A percentile compares a stretch with the other conserved stretches of the same genome.
phyloP scores from a whole-genome alignment of 2,113 vertebrate species.

The Leuciscus idus region DNA sequence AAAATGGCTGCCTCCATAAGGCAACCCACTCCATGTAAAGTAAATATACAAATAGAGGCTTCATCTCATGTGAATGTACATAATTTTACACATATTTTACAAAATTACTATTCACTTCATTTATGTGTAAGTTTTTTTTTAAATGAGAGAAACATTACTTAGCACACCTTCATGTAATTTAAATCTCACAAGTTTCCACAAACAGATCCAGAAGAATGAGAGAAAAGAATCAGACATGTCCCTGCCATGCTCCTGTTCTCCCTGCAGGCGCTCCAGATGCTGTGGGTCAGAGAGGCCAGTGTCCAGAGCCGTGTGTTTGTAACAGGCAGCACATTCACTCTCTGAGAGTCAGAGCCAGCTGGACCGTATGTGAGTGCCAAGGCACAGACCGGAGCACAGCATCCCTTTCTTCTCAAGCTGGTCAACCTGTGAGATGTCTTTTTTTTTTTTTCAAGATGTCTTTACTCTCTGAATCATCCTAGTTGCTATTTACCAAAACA shows the following conservation, averaged over 20 bases:
- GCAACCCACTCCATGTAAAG: not conserved
- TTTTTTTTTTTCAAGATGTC: not conserved
- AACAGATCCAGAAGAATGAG: not conserved
- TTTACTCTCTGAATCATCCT: constrained; percentile 28
- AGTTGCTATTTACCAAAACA: constrained; percentile 57
- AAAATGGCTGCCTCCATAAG: not conserved
- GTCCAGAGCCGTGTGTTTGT: constrained; percentile 82
- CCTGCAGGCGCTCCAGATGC: constrained; percentile 76
- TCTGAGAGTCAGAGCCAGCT: constrained; percentile 81
- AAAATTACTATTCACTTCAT: not conserved
- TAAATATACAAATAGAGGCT: not conserved
- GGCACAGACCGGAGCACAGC: constrained; percentile 67
- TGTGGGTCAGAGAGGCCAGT: constrained; percentile 78
- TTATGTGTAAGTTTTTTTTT: not conserved
- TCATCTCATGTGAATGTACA: not conserved
- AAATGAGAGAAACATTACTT: not conserved
- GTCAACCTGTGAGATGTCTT: not conserved
- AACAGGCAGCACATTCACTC: constrained; percentile 79
- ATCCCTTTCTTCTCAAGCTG: constrained; percentile 49
- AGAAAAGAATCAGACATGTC: not conserved
- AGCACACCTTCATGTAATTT: not conserved
- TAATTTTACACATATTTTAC: not conserved
- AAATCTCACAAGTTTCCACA: not conserved
- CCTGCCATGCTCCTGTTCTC: constrained; percentile 39
- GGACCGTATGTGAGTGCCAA: constrained; percentile 70